Evolutionary conservation across 1,140 invertebrate genomes (phyloP).

Genomic region (Vanessa atalanta): DNA sequence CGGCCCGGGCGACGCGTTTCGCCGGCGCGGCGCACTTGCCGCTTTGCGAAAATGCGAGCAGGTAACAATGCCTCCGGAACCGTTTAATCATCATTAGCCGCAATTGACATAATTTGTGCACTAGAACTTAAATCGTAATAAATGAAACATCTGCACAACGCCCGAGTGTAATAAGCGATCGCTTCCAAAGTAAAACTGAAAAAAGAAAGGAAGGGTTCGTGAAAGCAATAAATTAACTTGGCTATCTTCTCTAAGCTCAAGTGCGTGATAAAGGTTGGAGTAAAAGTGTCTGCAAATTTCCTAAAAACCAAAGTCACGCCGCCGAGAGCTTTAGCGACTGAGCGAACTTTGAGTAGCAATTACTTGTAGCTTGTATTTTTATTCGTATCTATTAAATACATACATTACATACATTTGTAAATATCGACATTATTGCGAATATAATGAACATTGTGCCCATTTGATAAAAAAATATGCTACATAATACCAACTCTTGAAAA

Average conservation of each 20-base stretch:
- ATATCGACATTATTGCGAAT: too few species aligned
- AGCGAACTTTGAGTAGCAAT: background rate
- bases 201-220: constrained; percentile 29
- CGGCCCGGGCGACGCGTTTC: background rate
- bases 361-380: background rate
- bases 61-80: constrained; percentile 20
- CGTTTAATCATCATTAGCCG: constrained; percentile 17
- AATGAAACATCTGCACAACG: constrained; percentile 1
- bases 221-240: constrained; percentile 32
- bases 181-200: constrained; percentile 23
- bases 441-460: too few species aligned
- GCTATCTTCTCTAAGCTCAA: constrained; percentile 23
- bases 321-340: background rate
- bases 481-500: too few species aligned
- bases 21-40: constrained; percentile 7
- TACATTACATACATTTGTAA: too few species aligned
- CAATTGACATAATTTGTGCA: background rate
- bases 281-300: constrained; percentile 16
- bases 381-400: background rate
- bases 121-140: background rate
- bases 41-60: background rate
- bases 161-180: constrained; percentile 4
- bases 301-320: constrained; percentile 10
- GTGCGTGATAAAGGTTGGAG: constrained; percentile 21
- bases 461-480: too few species aligned